A percentile compares a stretch with the other conserved stretches of the same genome.
These are phyloP conservation scores for Merluccius polli DNA, from an alignment of 2,797 vertebrate genomes.

Conservation along the genomic window DNA sequence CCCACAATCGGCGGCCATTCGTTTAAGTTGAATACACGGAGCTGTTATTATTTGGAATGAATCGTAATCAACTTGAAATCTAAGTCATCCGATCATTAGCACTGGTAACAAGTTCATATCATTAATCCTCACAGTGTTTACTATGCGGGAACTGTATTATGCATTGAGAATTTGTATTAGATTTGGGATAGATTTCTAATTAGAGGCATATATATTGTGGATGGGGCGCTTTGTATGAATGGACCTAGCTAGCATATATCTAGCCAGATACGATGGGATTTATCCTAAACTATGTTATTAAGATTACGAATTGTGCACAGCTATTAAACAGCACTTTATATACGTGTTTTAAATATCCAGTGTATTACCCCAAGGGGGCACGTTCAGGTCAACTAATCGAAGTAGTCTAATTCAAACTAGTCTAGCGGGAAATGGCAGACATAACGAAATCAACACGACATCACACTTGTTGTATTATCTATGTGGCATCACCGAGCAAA, in stretches of 20 bases:
- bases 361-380: not conserved
- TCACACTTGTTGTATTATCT: not conserved
- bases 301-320: not conserved
- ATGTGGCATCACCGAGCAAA: not conserved
- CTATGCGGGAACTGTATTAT: conserved; percentile 28
- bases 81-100: conserved; percentile 56
- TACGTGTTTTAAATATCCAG: not conserved
- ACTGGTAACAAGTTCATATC: conserved; percentile 62
- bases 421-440: not conserved
- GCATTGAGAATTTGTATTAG: not conserved
- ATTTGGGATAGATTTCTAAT: not conserved
- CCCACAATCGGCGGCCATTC: conserved; percentile 49
- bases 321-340: not conserved
- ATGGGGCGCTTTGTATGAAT: conserved; percentile 56
- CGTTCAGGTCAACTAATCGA: not conserved
- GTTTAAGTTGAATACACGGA: conserved; percentile 16
- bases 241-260: not conserved
- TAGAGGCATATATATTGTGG: not conserved
- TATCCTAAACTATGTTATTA: not conserved
- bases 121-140: not conserved
- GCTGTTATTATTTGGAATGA: conserved; percentile 14
- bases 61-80: conserved; percentile 66
- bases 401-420: not conserved
- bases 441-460: not conserved
- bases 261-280: not conserved